Conservation (phyloP, 2,113 vertebrate genomes). For the Odobenus rosmarus region DNA sequence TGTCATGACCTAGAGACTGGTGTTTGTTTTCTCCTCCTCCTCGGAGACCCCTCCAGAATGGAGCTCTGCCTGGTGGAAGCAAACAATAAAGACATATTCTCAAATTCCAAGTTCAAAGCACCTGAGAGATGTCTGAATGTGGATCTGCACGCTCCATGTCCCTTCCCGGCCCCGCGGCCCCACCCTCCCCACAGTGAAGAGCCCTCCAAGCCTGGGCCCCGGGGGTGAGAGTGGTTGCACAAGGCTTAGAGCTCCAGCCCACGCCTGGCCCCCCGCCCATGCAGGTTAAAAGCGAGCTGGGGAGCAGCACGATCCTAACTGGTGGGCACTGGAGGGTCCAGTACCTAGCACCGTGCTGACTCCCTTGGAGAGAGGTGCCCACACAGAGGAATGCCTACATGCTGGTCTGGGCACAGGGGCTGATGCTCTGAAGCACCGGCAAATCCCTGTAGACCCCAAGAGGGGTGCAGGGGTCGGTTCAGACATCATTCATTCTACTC, state of each 20-base stretch:
- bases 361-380: not conserved
- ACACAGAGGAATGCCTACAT: rapidly evolving
- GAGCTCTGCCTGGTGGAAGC: not conserved
- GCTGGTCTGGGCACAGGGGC: not conserved
- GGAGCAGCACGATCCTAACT: not conserved
- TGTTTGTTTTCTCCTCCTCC: not conserved
- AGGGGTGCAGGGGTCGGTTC: not conserved
- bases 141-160: not conserved
- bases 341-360: rapidly evolving
- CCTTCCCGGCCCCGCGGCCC: not conserved
- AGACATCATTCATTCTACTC: not conserved
- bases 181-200: rapidly evolving
- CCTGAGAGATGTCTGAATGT: not conserved
- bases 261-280: rapidly evolving
- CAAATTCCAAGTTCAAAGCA: not conserved
- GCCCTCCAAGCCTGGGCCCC: not conserved
- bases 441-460: not conserved
- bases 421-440: not conserved
- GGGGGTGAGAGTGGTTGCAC: rapidly evolving
- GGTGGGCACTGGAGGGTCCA: not conserved
- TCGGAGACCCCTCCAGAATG: not conserved
- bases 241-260: no score
- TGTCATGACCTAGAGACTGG: rapidly evolving
- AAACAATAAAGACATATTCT: not conserved
- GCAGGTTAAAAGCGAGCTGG: not conserved